These are phyloP conservation scores for Perccottus glenii DNA, from an alignment of 2,113 vertebrate genomes.

Conservation along the genomic window DNA sequence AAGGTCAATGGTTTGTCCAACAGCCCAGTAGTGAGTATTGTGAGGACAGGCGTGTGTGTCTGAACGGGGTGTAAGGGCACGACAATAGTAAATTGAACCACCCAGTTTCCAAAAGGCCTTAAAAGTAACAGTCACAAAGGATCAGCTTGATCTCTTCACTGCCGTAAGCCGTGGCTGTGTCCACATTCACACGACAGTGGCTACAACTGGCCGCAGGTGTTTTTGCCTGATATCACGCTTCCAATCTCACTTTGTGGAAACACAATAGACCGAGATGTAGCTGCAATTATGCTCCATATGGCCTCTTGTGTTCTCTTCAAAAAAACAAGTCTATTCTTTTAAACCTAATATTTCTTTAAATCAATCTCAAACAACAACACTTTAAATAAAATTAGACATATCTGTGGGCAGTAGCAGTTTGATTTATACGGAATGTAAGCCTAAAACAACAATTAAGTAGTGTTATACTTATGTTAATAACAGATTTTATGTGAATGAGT, in stretches of 20 bases:
- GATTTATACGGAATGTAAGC: conserved; percentile 43
- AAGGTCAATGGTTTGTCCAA: conserved; percentile 74
- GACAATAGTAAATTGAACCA: conserved; percentile 71
- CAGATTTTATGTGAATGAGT: conserved; percentile 50
- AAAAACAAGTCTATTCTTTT: not conserved
- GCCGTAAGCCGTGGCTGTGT: conserved; percentile 22
- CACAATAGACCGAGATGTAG: not conserved
- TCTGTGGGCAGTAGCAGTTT: too few relatives aligned
- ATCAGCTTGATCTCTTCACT: conserved; percentile 67
- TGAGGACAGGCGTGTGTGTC: conserved; percentile 21
- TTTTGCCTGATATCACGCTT: conserved; percentile 18
- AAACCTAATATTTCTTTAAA: conserved; percentile 4
- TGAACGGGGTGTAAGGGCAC: conserved; percentile 12
- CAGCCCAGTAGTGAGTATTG: conserved; percentile 55
- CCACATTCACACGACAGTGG: not conserved
- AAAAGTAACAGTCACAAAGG: conserved; percentile 71
- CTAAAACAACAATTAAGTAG: conserved; percentile 49
- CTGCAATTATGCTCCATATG: conserved; percentile 16
- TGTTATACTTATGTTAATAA: conserved; percentile 57
- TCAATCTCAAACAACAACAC: not conserved
- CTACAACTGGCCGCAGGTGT: conserved; percentile 45
- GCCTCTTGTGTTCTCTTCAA: conserved; percentile 9
- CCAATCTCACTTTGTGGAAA: conserved; percentile 20
- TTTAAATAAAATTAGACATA: conserved; percentile 3
- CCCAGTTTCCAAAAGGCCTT: conserved; percentile 61